Evolutionary conservation across 2,888 invertebrate genomes (phyloP).

Genomic region (Hirtodrosophila confusa): DNA sequence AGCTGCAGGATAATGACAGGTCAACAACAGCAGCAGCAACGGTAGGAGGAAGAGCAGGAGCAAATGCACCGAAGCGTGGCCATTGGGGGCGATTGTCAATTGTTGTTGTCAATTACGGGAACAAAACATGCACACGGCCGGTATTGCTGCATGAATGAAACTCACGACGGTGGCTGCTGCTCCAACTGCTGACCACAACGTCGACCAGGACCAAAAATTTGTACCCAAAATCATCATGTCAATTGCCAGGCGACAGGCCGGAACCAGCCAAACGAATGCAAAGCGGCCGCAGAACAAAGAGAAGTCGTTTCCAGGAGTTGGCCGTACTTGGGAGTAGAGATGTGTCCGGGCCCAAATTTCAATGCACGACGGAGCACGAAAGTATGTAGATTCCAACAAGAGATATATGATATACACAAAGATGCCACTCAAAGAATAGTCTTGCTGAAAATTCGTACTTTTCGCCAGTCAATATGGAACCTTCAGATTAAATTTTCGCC

Average conservation of each 20-base stretch:
- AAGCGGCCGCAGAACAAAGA: conserved; percentile 42
- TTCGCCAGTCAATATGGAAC: too few relatives aligned
- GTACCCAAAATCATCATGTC: conserved; percentile 65
- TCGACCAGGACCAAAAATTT: conserved; percentile 47
- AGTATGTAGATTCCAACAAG: too few relatives aligned
- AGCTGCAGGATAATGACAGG: conserved; percentile 71
- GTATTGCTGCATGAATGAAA: conserved; percentile 30
- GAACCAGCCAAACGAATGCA: conserved; percentile 56
- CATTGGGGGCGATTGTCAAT: conserved; percentile 70
- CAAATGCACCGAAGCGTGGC: conserved; percentile 29
- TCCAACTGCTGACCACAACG: conserved; percentile 43
- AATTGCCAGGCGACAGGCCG: conserved; percentile 58
- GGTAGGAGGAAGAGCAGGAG: conserved; percentile 18
- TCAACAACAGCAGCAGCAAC: conserved; percentile 39
- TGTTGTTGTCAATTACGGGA: conserved; percentile 76
- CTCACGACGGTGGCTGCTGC: conserved; percentile 12
- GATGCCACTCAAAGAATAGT: too few relatives aligned
- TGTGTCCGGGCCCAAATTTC: conserved; percentile 1
- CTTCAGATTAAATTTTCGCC: too few relatives aligned
- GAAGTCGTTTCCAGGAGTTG: conserved; percentile 19
- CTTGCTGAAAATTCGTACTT: too few relatives aligned
- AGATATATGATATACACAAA: too few relatives aligned
- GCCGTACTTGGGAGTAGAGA: conserved; percentile 16
- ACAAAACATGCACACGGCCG: conserved; percentile 69
- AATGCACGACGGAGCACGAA: not conserved